Evolutionary conservation across 2,113 vertebrate species (phyloP).

Genomic region (Brachypteracias leptosomus): DNA sequence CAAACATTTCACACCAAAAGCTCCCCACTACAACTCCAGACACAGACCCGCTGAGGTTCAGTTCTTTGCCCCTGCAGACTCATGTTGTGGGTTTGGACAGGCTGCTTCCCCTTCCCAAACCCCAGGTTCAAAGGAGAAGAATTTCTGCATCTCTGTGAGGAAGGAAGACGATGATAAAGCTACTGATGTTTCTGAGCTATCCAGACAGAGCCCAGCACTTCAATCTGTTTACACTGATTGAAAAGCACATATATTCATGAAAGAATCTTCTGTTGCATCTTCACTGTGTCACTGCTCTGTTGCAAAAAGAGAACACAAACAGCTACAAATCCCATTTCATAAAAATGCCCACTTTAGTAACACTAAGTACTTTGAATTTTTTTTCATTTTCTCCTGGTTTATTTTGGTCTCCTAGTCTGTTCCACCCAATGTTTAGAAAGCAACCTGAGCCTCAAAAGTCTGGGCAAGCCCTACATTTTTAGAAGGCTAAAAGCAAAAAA

Average conservation of each 20-base stretch:
- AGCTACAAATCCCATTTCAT: background rate
- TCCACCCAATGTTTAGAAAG: conserved; percentile 72
- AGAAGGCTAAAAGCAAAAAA: conserved; percentile 1
- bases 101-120: background rate
- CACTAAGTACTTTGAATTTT: conserved; percentile 25
- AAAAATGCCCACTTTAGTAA: conserved; percentile 1
- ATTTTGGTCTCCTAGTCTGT: conserved; percentile 59
- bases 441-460: conserved; percentile 47
- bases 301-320: background rate
- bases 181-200: background rate
- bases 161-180: background rate
- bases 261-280: background rate
- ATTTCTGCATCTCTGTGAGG: background rate
- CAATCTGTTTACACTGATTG: background rate
- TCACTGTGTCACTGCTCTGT: background rate
- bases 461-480: conserved; percentile 39
- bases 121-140: background rate
- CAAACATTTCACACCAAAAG: background rate
- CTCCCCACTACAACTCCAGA: background rate
- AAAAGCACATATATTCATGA: background rate
- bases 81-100: background rate
- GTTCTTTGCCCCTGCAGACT: background rate
- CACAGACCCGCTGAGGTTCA: background rate
- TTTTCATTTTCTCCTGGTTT: conserved; percentile 46
- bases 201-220: background rate